Percentiles rank a stretch among this genome's conserved stretches.
Conservation (phyloP, 2,888 invertebrate species). For the Limnephilus lunatus region DNA sequence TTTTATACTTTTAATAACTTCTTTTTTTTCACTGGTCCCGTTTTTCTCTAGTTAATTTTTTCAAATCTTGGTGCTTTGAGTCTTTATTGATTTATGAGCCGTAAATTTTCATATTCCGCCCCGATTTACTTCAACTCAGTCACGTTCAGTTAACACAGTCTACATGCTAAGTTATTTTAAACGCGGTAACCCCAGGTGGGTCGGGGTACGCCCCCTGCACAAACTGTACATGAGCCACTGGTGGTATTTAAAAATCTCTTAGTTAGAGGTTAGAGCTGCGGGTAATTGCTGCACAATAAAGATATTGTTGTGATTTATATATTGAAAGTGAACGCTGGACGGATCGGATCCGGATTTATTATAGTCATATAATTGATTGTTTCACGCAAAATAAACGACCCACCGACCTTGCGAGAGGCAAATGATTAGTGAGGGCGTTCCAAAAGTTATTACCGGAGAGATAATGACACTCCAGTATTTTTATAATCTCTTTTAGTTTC, state of each 20-base stretch:
- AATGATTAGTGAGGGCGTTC: conserved; percentile 16
- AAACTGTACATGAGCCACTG: conserved; percentile 6
- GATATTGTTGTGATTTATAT: conserved; percentile 51
- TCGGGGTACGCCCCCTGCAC: conserved; percentile 11
- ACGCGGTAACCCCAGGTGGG: conserved; percentile 10
- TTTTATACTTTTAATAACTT: too few relatives aligned
- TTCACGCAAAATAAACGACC: conserved; percentile 50
- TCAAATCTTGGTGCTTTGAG: too few relatives aligned
- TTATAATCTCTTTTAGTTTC: too few relatives aligned
- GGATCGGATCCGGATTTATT: conserved; percentile 44
- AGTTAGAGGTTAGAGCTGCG: conserved; percentile 24
- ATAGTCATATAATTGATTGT: conserved; percentile 51
- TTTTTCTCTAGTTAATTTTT: too few relatives aligned
- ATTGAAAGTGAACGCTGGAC: conserved; percentile 44
- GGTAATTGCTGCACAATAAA: conserved; percentile 45
- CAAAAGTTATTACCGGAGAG: neutral
- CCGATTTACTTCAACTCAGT: neutral
- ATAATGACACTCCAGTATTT: neutral
- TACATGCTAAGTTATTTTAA: conserved; percentile 2
- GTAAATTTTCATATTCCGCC: neutral
- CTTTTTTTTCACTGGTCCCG: too few relatives aligned
- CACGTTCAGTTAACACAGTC: conserved; percentile 3
- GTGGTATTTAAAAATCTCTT: conserved; percentile 35
- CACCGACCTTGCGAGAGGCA: conserved; percentile 44
- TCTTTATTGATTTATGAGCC: neutral